phyloP scores from a whole-genome alignment of 2,113 vertebrate genomes.

The Takifugu bimaculatus region DNA sequence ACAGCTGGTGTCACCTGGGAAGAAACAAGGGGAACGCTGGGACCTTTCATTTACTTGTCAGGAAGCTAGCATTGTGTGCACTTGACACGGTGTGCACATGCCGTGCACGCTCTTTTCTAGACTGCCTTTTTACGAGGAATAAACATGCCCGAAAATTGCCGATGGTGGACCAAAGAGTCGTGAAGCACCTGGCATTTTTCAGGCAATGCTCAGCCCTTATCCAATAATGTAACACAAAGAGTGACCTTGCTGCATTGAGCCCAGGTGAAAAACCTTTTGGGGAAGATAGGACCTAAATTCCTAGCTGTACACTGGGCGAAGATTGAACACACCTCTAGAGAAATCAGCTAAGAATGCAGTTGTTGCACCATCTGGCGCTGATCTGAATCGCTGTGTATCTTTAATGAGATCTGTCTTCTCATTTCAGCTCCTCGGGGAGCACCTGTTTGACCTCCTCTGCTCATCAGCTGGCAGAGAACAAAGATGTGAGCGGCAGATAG shows the following conservation, averaged over 20 bases:
- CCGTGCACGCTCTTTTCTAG: slow-evolving; percentile 3
- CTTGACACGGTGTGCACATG: slow-evolving; percentile 52
- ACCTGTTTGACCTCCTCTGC: slow-evolving; percentile 26
- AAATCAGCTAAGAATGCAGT: slow-evolving; percentile 6
- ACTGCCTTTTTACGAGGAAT: slow-evolving; percentile 45
- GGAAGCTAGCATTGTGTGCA: slow-evolving; percentile 53
- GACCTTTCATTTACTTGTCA: slow-evolving; percentile 73
- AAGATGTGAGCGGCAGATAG: slow-evolving; percentile 18
- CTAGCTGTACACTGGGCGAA: slow-evolving; percentile 16
- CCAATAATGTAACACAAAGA: slow-evolving; percentile 13
- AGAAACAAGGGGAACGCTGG: slow-evolving; percentile 68
- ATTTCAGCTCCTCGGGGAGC: slow-evolving; percentile 32
- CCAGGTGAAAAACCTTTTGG: slow-evolving; percentile 15
- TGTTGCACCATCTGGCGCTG: slow-evolving; percentile 7
- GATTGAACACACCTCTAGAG: slow-evolving; percentile 32
- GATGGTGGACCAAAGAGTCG: no score
- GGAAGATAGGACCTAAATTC: slow-evolving; percentile 10
- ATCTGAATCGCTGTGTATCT: slow-evolving; percentile 35
- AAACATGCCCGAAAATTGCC: no score
- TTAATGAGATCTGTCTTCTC: slow-evolving; percentile 40
- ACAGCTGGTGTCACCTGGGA: slow-evolving; percentile 72
- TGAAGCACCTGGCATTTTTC: neutral
- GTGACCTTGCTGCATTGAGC: slow-evolving; percentile 15
- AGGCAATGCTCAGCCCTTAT: no score
- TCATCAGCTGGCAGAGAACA: slow-evolving; percentile 21